Conservation (phyloP, 2,113 vertebrate species). For the Rhabdornis inornatus region DNA sequence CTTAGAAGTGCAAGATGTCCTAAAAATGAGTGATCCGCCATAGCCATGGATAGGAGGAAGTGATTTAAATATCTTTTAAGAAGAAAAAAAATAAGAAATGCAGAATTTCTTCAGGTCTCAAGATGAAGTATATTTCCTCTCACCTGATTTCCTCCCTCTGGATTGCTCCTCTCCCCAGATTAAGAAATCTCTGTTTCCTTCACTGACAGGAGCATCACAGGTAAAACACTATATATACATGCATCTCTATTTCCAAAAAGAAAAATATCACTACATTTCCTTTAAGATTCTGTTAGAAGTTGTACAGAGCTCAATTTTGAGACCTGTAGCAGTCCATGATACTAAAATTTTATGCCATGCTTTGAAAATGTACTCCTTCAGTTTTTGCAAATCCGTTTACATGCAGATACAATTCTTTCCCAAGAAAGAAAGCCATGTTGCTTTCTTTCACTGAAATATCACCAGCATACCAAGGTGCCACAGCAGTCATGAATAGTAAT, state of each 20-base stretch:
- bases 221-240: neutral
- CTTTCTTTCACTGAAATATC: slow-evolving; percentile 76
- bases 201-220: neutral
- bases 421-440: slow-evolving; percentile 63
- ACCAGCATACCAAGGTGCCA: slow-evolving; percentile 67
- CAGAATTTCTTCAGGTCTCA: neutral
- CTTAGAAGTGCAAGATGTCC: neutral
- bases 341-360: neutral
- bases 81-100: neutral
- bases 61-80: neutral
- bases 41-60: neutral
- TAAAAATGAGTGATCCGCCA: neutral
- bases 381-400: slow-evolving; percentile 48
- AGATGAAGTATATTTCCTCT: neutral
- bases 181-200: neutral
- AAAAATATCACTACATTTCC: neutral
- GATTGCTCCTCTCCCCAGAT: neutral
- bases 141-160: neutral
- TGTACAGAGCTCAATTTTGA: neutral
- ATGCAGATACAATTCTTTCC: slow-evolving; percentile 60
- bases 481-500: slow-evolving; percentile 47
- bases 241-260: neutral
- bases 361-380: neutral
- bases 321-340: neutral
- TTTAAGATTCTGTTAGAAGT: neutral